These are phyloP conservation scores for Apantesis nais DNA, from an alignment of 2,888 invertebrate species.

Conservation along the genomic window DNA sequence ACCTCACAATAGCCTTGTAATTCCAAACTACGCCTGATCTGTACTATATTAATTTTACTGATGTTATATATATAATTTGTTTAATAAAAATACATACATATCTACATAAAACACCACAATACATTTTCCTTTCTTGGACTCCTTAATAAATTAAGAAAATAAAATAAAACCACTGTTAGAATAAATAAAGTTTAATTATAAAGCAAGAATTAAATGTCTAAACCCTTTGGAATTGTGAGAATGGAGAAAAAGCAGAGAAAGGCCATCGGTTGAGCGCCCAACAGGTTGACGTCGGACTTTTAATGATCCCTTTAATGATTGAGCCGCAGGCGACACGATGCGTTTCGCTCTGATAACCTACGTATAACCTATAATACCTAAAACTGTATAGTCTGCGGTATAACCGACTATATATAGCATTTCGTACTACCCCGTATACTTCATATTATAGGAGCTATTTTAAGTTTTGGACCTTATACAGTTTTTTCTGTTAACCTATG, in stretches of 20 bases:
- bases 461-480: not conserved
- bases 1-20: not conserved
- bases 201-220: conserved; percentile 45
- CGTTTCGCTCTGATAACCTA: conserved; percentile 55
- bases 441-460: not conserved
- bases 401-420: conserved; percentile 17
- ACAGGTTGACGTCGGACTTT: conserved; percentile 63
- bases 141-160: not conserved
- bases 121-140: too few relatives aligned
- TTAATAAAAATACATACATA: too few relatives aligned
- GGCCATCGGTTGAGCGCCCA: conserved; percentile 59
- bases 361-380: conserved; percentile 26
- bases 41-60: not conserved
- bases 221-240: conserved; percentile 47
- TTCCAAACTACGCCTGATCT: too few relatives aligned
- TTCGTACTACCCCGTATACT: conserved; percentile 23
- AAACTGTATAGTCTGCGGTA: conserved; percentile 1
- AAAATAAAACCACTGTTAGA: not conserved
- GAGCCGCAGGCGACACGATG: conserved; percentile 64
- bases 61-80: not conserved
- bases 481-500: not conserved
- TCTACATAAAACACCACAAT: not conserved
- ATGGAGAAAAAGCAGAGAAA: conserved; percentile 54
- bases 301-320: conserved; percentile 78
- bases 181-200: conserved; percentile 33